Evolutionary conservation across 2,888 invertebrate genomes (phyloP), one percentile per base, ranked within the genome.

Genomic region (Folsomia candida): DNA sequence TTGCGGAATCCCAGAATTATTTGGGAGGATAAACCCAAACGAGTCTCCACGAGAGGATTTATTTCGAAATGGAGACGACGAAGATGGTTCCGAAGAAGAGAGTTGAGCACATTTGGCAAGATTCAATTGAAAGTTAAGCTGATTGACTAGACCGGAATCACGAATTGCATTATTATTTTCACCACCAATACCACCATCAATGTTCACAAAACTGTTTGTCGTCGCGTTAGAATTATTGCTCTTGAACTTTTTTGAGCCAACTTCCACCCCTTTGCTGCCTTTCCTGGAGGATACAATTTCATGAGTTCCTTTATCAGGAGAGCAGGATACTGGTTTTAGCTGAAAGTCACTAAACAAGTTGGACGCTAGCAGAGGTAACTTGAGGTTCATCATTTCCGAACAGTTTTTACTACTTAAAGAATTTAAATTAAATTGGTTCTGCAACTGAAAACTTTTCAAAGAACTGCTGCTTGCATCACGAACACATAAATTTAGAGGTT

Each of bases 401-500:
- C 51, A 65, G 26, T 24, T 54, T n/a, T n/a, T n/a, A 2, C 54
- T 9, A 20, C 47, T 57, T 11, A 65, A 65, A 28, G 4, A 18
- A 3, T 22, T 6, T n/a, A 54, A 18, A 26, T 47, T 27, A n/a
- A 51, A 25, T 2, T 24, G 63, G 22, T 6, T 47, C 9, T 3
- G n/a, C 14, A 51, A 51, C 9, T 47, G 22, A 20, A 47, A 28
- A 51, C 25, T 29, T 20, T 2, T 11, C 2, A 9, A 20, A 14
- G 26, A 29, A 62, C 20, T 51, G 14, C 2, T 24, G 24, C 24
- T 25, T 6, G 51, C 51, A 65, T 80, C 80, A 11, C 78, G 54
- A 25, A 79, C 62, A 57, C 79, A 79, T 20, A 79, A 62, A 64
- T 79, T 79, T 4, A 79, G 64, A 0, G 79, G 79, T 69, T 77